Conservation (phyloP, 1,140 invertebrate genomes). For the Polypedilum pembai region DNA sequence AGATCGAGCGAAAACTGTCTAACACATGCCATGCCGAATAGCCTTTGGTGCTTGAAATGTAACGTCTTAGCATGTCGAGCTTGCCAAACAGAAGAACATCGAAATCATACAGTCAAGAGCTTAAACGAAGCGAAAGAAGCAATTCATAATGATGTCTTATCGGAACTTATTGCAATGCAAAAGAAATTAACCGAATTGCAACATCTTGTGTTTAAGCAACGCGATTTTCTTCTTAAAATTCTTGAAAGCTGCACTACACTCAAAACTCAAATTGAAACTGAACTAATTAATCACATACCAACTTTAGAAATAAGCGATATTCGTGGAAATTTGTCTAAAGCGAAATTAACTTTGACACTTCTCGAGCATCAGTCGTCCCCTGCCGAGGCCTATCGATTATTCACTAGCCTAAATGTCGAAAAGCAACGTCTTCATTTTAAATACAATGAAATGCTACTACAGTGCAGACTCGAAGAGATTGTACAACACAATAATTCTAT, state of each 20-base stretch:
- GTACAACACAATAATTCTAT: conserved; percentile 56
- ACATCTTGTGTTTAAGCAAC: conserved; percentile 56
- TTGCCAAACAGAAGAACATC: conserved; percentile 58
- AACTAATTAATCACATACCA: conserved; percentile 57
- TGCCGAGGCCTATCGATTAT: conserved; percentile 49
- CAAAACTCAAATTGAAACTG: conserved; percentile 63
- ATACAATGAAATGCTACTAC: conserved; percentile 63
- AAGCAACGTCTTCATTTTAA: conserved; percentile 57
- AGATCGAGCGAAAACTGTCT: conserved; percentile 53
- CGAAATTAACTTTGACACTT: conserved; percentile 51
- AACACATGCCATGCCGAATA: conserved; percentile 62
- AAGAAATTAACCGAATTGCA: conserved; percentile 55
- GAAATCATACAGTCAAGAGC: conserved; percentile 58
- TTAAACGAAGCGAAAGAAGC: conserved; percentile 59
- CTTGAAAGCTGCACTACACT: conserved; percentile 62
- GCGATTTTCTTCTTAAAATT: conserved; percentile 63
- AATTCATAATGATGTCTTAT: conserved; percentile 54
- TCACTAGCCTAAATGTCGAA: conserved; percentile 51
- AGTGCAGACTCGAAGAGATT: conserved; percentile 62
- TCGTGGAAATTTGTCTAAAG: conserved; percentile 53
- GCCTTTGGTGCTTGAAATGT: conserved; percentile 65
- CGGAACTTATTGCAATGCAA: conserved; percentile 45
- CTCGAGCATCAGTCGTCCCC: conserved; percentile 46
- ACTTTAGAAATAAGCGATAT: conserved; percentile 58
- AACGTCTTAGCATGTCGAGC: conserved; percentile 55